Percentiles rank a stretch among this genome's conserved stretches.
These are phyloP conservation scores for Cephus pygmeus DNA, from an alignment of 2,888 invertebrate genomes.

Conservation along the genomic window DNA sequence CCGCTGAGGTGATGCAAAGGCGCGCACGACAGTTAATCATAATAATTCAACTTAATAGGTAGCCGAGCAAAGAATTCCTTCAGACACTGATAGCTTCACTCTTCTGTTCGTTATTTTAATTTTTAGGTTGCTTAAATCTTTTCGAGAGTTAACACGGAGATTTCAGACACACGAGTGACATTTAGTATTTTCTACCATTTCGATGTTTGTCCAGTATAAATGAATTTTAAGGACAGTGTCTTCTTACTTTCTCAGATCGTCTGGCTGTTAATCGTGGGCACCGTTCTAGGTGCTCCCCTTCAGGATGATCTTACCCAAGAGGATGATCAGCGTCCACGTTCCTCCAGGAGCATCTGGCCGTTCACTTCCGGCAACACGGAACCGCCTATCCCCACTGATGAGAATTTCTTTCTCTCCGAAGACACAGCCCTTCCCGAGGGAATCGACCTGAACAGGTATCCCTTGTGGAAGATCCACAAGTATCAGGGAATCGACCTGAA, in stretches of 20 bases:
- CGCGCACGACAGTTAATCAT: too few species aligned
- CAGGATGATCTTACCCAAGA: background rate
- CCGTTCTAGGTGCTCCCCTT: background rate
- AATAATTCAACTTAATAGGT: too few species aligned
- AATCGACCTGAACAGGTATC: conserved; percentile 31
- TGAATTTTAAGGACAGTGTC: too few species aligned
- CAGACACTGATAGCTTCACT: too few species aligned
- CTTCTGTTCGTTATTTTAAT: too few species aligned
- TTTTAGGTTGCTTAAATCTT: too few species aligned
- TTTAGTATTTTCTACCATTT: too few species aligned
- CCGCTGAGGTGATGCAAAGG: too few species aligned
- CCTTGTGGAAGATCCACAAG: conserved; percentile 39
- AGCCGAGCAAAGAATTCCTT: too few species aligned
- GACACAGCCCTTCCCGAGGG: conserved; percentile 13
- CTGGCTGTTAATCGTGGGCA: background rate
- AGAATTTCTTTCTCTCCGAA: conserved; percentile 13
- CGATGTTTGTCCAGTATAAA: too few species aligned
- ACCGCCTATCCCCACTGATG: background rate
- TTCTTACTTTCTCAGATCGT: background rate
- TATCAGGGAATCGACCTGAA: conserved; percentile 35
- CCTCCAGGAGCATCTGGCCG: conserved; percentile 21
- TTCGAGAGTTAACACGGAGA: too few species aligned
- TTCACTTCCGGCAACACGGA: background rate
- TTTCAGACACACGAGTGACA: too few species aligned
- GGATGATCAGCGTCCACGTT: background rate